These are phyloP conservation scores for Lateolabrax maculatus DNA, from an alignment of 2,797 vertebrate species.

Conservation along the genomic window DNA sequence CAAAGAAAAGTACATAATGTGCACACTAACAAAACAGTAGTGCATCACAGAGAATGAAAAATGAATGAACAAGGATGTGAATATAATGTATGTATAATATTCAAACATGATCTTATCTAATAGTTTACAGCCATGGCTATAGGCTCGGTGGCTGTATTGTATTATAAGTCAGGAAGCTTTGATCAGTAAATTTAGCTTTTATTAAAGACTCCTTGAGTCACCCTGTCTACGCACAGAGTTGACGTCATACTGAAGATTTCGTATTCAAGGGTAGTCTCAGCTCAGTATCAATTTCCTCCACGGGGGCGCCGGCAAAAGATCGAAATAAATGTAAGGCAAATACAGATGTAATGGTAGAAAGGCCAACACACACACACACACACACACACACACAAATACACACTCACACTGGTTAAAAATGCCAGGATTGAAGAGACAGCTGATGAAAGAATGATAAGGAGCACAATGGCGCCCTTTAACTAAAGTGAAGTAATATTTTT, in stretches of 20 bases:
- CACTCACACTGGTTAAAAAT: not conserved
- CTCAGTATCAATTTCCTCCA: constrained; percentile 58
- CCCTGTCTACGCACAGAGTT: constrained; percentile 31
- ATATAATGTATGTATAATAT: not conserved
- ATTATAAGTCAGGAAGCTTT: constrained; percentile 14
- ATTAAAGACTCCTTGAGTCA: constrained; percentile 57
- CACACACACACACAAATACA: not conserved
- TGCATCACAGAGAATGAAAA: not conserved
- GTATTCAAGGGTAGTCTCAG: constrained; percentile 52
- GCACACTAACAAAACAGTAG: not conserved
- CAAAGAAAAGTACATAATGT: constrained; percentile 8
- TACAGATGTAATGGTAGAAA: constrained; percentile 22
- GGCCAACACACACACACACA: not conserved
- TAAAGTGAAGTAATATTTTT: constrained; percentile 1
- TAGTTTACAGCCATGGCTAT: not conserved
- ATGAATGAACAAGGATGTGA: not conserved
- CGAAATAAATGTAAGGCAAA: constrained; percentile 32
- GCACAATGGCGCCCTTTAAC: constrained; percentile 1
- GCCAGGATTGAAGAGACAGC: not conserved
- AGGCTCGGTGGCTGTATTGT: no score
- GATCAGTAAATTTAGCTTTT: constrained; percentile 41
- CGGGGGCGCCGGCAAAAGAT: constrained; percentile 16
- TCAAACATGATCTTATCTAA: not conserved
- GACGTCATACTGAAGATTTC: constrained; percentile 51
- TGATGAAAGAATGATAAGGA: constrained; percentile 30